Base-by-base conservation (phyloP, 2,797 vertebrate genomes). In the Silurus lanzhouensis region DNA sequence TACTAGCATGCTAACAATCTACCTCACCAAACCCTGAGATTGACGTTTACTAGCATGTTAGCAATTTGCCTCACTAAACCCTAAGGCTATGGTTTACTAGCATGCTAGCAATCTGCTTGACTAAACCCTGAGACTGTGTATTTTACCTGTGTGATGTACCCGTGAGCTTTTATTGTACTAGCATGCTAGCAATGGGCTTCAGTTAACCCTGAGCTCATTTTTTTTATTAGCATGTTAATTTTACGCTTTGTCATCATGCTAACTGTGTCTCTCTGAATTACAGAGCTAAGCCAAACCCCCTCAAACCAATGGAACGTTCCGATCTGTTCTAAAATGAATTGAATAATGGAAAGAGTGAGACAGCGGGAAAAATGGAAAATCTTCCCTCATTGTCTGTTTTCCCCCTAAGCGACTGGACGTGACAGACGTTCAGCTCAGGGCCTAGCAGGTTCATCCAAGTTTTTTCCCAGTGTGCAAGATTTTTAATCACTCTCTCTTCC, bases 301-400 rank as follows among this genome's bases (percentile, higher is more conserved):
- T 25, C 52, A 12, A 14, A 83, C 22, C 48, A 81, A 81, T 71
- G 58, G 81, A 89, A 87, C 25, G 57, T 25, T 75, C 52, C 22
- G 2, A 13, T 74, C 46, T 19, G 22, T 84, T 83, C 80, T 75
- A 83, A 76, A 78, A 74, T 85, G 61, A 70, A 61, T 64, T 60
- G 70, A 58, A 44, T 58, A 70, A 83, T 81, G 85, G 84, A 86
- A 87, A 85, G 78, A 88, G 66, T 85, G 85, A 77, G 52, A 52
- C 7, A 1, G 5, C 0, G 9, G 12, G 44, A 6, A 31, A 44
- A 55, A 12, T 5, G 44, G 15, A 64, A 72, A 60, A 61, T 55
- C 60, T 44, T 44, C 55, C 67, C 15, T 83, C 81, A 72, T 22
- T 74, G 68, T 74, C 48, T 27, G 68, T 63, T 31, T 44, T 14